Base-by-base conservation (phyloP, 2,113 vertebrate genomes). In the Proteles cristata region DNA sequence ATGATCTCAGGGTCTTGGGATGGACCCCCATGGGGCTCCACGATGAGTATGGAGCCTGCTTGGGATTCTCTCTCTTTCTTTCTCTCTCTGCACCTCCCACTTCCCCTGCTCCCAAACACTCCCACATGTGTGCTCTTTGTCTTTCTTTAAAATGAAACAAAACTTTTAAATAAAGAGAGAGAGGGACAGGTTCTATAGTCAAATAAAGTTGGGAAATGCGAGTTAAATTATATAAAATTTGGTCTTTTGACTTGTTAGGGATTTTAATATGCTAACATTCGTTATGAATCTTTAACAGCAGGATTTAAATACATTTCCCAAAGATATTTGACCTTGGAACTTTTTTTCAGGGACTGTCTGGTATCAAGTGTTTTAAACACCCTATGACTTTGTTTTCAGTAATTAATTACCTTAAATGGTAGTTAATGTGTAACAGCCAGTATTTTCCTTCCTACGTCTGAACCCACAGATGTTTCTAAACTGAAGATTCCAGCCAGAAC, bases 361-460 rank as follows among this genome's bases (percentile, higher is more conserved):
- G 4, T 35, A 8, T 35, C 69, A 95, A 71, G 16, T 71, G 69
- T 77, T 95, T 33, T 86, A 82, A 92, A 71, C 23, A 96, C 19
- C 8, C 74, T 83, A 39, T 79, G 43, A 94, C 61, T 90, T 88
- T 83, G 69, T 79, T 28, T 87, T 94, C 61, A 63, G 35, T 35
- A 61, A 82, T 94, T 79, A 96, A 68, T 94, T 71, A 68, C 35
- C 35, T 88, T 91, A 82, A 97, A 89, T 83, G 80, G 39, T 80
- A 94, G 79, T 89, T 95, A 95, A 76, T 81, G 91, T 21, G 9
- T 94, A 96, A 92, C 50, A 81, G 35, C 74, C n/a, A 84, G 12
- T 83, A 93, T 68, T 90, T 77, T 96, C 33, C 87, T 93, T 94
- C 43, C 61, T 86, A 85, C 53, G 94, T 96, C 69, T 92, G 21